Evolutionary conservation across 2,888 invertebrate genomes (phyloP).

Genomic region (Mesorhabditis sp.): DNA sequence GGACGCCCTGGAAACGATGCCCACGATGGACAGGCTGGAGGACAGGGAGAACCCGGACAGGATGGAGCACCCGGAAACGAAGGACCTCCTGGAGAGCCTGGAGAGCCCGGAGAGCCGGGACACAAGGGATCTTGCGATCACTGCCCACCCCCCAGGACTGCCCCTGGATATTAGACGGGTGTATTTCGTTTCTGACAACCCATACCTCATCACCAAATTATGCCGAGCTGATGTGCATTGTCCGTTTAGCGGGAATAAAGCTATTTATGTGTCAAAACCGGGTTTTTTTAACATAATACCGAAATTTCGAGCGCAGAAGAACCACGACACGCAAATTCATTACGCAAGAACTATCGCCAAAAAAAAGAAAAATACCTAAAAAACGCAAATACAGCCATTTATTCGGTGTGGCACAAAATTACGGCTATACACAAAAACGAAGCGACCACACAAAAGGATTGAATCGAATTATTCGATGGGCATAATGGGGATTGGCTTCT

Average conservation of each 20-base stretch:
- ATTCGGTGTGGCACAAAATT: too few species aligned
- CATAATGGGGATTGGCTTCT: too few species aligned
- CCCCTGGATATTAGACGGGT: conserved; percentile 31
- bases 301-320: too few species aligned
- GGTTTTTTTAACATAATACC: too few species aligned
- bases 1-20: conserved; percentile 31
- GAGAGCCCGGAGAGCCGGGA: conserved; percentile 37
- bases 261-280: too few species aligned
- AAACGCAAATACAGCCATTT: too few species aligned
- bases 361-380: too few species aligned
- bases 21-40: conserved; percentile 30
- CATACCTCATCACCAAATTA: neutral
- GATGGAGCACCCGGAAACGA: conserved; percentile 38
- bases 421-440: too few species aligned
- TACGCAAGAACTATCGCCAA: too few species aligned
- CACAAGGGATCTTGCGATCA: conserved; percentile 42
- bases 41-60: conserved; percentile 34
- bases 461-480: too few species aligned
- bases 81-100: conserved; percentile 38
- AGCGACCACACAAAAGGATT: too few species aligned
- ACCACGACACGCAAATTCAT: too few species aligned
- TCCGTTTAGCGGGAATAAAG: conserved; percentile 1
- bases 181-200: neutral
- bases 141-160: conserved; percentile 38
- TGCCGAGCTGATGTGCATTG: neutral